Percentiles rank a stretch among this genome's conserved stretches.
These are phyloP conservation scores for Operophtera brumata DNA, from an alignment of 2,888 invertebrate species.

Conservation along the genomic window DNA sequence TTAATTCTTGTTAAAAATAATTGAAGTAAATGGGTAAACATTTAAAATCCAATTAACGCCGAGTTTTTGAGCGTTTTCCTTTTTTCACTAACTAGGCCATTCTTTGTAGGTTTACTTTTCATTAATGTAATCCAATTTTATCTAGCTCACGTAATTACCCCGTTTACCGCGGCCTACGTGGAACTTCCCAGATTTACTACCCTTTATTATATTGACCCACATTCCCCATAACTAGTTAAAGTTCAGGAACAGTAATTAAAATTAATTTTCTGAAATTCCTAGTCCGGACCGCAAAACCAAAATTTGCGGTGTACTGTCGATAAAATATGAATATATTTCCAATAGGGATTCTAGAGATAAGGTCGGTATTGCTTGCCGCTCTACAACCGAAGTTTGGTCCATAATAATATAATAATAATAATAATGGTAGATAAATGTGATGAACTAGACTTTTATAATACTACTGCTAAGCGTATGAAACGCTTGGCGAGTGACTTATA, in stretches of 20 bases:
- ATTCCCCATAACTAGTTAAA: conserved; percentile 10
- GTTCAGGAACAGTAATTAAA: conserved; percentile 30
- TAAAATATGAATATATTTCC: conserved; percentile 63
- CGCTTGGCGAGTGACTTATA: too few species aligned
- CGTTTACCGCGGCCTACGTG: conserved; percentile 2
- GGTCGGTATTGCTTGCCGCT: too few species aligned
- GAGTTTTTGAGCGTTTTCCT: neutral
- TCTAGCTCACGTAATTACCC: conserved; percentile 1
- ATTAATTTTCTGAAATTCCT: conserved; percentile 24
- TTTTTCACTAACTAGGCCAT: neutral
- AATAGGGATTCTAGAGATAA: conserved; percentile 69
- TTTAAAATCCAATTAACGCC: neutral
- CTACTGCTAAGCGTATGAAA: too few species aligned
- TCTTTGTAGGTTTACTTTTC: conserved; percentile 2
- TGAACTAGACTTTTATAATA: too few species aligned
- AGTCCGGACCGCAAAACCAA: conserved; percentile 37
- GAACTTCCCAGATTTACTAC: neutral
- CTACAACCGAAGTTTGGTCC: too few species aligned
- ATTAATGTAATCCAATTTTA: conserved; percentile 6
- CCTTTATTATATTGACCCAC: conserved; percentile 10
- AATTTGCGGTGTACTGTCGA: conserved; percentile 58
- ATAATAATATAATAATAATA: too few species aligned
- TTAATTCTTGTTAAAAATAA: neutral
- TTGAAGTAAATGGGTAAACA: neutral
- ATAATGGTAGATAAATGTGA: too few species aligned